Evolutionary conservation across 1,140 invertebrate genomes (phyloP).

Genomic region (Ruditapes philippinarum): DNA sequence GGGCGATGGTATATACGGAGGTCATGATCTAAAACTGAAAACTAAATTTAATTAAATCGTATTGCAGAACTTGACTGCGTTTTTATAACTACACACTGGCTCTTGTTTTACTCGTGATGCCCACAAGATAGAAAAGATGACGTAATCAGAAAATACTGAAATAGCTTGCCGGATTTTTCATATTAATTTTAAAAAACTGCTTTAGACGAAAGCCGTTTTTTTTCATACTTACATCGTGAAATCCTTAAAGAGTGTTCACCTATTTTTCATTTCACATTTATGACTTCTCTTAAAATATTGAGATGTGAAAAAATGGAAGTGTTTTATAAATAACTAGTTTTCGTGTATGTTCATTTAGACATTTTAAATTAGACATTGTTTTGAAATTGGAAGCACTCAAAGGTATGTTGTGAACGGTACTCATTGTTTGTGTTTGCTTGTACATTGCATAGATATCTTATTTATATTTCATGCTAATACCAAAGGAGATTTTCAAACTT

Average conservation of each 20-base stretch:
- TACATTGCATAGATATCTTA: slow-evolving; percentile 39
- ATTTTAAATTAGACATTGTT: background rate
- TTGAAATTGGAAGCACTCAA: background rate
- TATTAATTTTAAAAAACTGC: no score
- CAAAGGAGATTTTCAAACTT: slow-evolving; percentile 45
- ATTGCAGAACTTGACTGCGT: no score
- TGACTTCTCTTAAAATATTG: background rate
- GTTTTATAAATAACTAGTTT: background rate
- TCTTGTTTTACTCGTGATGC: no score
- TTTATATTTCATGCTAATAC: slow-evolving; percentile 43
- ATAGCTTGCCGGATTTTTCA: no score
- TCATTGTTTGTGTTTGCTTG: slow-evolving; percentile 3
- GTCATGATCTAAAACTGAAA: no score
- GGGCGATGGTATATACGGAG: no score
- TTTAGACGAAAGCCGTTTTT: no score
- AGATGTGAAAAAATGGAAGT: background rate
- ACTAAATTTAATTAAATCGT: no score
- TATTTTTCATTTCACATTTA: background rate
- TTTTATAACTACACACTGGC: no score
- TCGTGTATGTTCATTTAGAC: background rate
- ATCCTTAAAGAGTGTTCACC: background rate
- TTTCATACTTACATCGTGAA: background rate
- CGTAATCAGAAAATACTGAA: no score
- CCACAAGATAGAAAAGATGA: no score
- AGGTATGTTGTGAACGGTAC: background rate